Evolutionary conservation across 2,113 vertebrate genomes (phyloP).

Genomic region (Saccopteryx leptura): DNA sequence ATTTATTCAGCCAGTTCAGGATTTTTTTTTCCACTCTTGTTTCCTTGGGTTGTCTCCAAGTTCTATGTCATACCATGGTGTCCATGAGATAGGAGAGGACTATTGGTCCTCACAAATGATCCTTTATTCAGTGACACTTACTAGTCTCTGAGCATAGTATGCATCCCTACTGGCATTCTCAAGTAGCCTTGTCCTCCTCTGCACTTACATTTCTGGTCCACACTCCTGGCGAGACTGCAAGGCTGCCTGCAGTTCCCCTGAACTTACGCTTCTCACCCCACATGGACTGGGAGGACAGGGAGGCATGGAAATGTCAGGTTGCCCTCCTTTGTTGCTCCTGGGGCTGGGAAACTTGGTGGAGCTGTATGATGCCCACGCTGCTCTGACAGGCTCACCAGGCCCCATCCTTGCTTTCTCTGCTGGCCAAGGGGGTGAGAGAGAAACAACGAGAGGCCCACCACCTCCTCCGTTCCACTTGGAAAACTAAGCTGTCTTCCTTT

Average conservation of each 20-base stretch:
- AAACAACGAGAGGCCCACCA: neutral
- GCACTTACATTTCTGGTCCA: neutral
- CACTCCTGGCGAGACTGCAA: neutral
- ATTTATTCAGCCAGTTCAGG: conserved; percentile 35
- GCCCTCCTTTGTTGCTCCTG: neutral
- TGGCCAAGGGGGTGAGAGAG: neutral
- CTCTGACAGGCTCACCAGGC: neutral
- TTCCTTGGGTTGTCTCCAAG: neutral
- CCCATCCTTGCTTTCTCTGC: neutral
- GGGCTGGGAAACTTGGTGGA: neutral
- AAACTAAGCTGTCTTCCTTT: neutral
- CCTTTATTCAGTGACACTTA: neutral
- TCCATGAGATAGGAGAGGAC: neutral
- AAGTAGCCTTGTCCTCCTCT: neutral
- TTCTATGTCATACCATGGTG: neutral
- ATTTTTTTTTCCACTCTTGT: neutral
- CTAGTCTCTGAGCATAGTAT: neutral
- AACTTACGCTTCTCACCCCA: neutral
- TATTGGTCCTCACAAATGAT: neutral
- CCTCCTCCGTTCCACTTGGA: neutral
- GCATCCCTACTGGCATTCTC: neutral
- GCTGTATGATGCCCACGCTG: neutral
- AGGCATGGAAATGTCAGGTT: neutral
- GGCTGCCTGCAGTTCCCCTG: neutral
- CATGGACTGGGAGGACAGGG: neutral